Evolutionary conservation across 1,140 invertebrate species (phyloP), one percentile per base, ranked within the genome.

Genomic region (Dendroctonus valens): DNA sequence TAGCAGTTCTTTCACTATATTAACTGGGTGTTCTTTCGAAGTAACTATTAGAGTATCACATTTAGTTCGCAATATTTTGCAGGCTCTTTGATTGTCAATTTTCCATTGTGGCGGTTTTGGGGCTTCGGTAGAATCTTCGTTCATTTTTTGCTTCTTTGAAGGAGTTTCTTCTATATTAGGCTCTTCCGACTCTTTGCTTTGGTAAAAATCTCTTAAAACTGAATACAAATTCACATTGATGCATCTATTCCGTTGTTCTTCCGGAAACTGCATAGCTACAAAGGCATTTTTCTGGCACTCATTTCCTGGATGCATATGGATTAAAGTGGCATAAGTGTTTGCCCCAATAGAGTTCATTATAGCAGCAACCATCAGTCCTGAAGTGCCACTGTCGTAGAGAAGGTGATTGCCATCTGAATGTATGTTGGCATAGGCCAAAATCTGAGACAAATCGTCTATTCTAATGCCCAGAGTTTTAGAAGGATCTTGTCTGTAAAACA

Each of bases 361-460:
- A 46, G 91, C 86, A 0, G 94, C 92, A 39, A 91, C 84, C 11
- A 94, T 75, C 40, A 98, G 79, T 0, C 94, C 95, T 73, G 86
- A 86, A 50, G 88, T 91, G 14, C 91, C 91, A 69, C 89, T 92
- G 72, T 98, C 95, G 76, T 96, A 94, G 0, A 98, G 78, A 53
- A 96, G 79, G 78, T 92, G 92, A 51, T 85, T 3, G 26, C 91
- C 90, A 70, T 89, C 84, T 4, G 86, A 84, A 72, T 87, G 87
- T 1, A 97, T 82, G 76, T 96, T 94, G 4, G 87, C 85, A 71
- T 89, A 87, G 0, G 88, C 88, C 38, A 96, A 81, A 41, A 97
- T 87, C 79, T 97, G 94, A 6, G 92, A 89, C 12, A 98, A 79
- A 6, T 91, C 89, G 73, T 98, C 96, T 68, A 90, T 84, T 58